Percentiles rank a stretch among this genome's conserved stretches.
Evolutionary conservation across 2,888 invertebrate species (phyloP).

Genomic region (Cheilosia impressa): DNA sequence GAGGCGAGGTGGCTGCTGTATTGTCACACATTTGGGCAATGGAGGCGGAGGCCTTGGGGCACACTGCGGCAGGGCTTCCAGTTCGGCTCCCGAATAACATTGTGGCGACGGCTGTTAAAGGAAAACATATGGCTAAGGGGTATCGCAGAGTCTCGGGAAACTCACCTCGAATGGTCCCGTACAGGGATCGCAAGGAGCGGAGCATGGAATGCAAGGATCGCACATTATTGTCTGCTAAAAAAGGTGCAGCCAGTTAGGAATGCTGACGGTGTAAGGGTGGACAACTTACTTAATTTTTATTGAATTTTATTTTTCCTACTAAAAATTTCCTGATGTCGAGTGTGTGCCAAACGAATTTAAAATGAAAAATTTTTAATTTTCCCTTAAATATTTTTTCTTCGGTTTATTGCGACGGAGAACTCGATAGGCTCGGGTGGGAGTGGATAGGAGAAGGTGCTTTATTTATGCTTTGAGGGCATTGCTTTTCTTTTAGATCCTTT

Average conservation of each 20-base stretch:
- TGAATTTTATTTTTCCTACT: conserved; percentile 33
- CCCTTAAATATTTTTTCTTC: background rate
- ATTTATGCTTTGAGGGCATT: no score
- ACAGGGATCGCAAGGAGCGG: conserved; percentile 81
- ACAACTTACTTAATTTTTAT: conserved; percentile 21
- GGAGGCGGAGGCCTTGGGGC: conserved; percentile 80
- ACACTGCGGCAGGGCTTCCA: conserved; percentile 81
- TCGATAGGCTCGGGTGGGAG: conserved; percentile 7
- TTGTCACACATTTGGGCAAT: conserved; percentile 80
- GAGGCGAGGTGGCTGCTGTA: conserved; percentile 81
- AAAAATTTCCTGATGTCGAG: conserved; percentile 37
- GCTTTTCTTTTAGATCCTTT: no score
- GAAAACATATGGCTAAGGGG: background rate
- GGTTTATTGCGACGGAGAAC: background rate
- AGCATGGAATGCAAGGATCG: conserved; percentile 69
- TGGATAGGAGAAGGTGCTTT: background rate
- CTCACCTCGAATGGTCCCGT: conserved; percentile 82
- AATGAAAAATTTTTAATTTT: conserved; percentile 15
- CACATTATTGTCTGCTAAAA: conserved; percentile 34
- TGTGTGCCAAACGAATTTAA: conserved; percentile 25
- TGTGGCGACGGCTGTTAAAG: conserved; percentile 79
- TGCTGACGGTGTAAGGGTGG: background rate
- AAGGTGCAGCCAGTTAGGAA: background rate
- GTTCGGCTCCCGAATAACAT: conserved; percentile 80
- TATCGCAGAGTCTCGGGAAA: background rate